A percentile compares a stretch with the other conserved stretches of the same genome.
Conservation (phyloP, 2,888 invertebrate species). For the Mystacides longicornis region DNA sequence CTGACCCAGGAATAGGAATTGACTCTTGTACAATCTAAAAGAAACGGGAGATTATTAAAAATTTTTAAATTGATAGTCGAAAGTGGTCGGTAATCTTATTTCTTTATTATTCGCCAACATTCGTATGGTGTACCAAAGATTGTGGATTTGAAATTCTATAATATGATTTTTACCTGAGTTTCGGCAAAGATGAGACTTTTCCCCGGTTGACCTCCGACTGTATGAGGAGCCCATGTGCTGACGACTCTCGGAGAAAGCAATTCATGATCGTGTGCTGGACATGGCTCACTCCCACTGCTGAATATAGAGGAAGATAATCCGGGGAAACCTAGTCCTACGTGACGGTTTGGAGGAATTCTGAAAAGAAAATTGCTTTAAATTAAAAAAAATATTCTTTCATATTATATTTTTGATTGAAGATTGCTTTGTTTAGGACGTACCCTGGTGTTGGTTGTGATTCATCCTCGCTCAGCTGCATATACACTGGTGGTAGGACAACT, state of each 20-base stretch:
- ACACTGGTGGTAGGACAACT: slow-evolving; percentile 82
- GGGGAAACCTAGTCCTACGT: slow-evolving; percentile 36
- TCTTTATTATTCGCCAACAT: no score
- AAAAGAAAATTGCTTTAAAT: slow-evolving; percentile 1
- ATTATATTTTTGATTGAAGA: no score
- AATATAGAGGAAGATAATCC: slow-evolving; percentile 38
- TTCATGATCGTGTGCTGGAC: slow-evolving; percentile 82
- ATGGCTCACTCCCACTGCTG: slow-evolving; percentile 49
- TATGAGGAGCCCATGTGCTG: slow-evolving; percentile 85
- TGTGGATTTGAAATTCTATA: no score
- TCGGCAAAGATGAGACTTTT: slow-evolving; percentile 82
- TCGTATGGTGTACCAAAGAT: no score
- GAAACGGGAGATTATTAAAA: no score
- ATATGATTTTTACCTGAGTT: slow-evolving; percentile 60
- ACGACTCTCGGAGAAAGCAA: slow-evolving; percentile 76
- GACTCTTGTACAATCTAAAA: slow-evolving; percentile 91
- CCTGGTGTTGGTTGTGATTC: slow-evolving; percentile 47
- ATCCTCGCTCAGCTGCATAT: slow-evolving; percentile 74
- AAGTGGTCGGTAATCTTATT: no score
- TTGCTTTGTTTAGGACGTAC: no score
- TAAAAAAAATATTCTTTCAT: no score
- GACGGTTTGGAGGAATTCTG: slow-evolving; percentile 31
- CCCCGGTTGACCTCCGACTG: slow-evolving; percentile 76
- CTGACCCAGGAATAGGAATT: slow-evolving; percentile 88
- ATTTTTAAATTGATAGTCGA: no score